phyloP scores from a whole-genome alignment of 2,888 invertebrate genomes.

The Rambutsinella grinnellia region DNA sequence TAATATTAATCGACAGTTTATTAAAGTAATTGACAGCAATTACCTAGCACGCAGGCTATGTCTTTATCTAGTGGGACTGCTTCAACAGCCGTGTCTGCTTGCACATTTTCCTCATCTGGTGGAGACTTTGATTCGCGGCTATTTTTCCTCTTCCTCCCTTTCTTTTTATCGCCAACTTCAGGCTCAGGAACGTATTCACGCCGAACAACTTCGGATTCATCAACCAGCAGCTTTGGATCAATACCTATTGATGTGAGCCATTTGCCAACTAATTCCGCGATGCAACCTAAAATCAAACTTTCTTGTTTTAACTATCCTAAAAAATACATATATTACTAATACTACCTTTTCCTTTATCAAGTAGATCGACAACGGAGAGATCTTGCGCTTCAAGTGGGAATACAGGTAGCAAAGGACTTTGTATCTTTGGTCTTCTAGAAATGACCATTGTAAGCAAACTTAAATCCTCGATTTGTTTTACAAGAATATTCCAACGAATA shows the following conservation, averaged over 20 bases:
- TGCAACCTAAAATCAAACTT: conserved; percentile 75
- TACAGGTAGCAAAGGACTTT: conserved; percentile 48
- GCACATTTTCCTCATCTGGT: background rate
- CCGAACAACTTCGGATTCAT: conserved; percentile 65
- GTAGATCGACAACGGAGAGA: conserved; percentile 68
- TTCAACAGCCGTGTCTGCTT: conserved; percentile 34
- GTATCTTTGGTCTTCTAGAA: conserved; percentile 49
- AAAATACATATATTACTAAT: conserved; percentile 3
- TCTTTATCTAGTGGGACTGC: conserved; percentile 50
- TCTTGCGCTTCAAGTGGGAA: conserved; percentile 45
- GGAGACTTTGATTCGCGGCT: background rate
- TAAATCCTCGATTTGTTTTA: conserved; percentile 90
- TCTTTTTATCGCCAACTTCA: conserved; percentile 35
- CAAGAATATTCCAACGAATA: conserved; percentile 87
- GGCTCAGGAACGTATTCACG: conserved; percentile 33
- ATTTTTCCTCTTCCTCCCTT: conserved; percentile 14
- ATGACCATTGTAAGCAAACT: conserved; percentile 82
- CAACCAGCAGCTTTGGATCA: conserved; percentile 73
- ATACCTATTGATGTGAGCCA: conserved; percentile 85
- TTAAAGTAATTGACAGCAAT: background rate
- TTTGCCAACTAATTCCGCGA: conserved; percentile 88
- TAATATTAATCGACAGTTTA: background rate
- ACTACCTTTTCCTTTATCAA: conserved; percentile 70
- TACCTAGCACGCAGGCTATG: conserved; percentile 51
- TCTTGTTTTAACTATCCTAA: background rate